Evolutionary conservation across 92 coral and sea anemone species (phyloP).

Genomic region (Virgularia gustaviana): DNA sequence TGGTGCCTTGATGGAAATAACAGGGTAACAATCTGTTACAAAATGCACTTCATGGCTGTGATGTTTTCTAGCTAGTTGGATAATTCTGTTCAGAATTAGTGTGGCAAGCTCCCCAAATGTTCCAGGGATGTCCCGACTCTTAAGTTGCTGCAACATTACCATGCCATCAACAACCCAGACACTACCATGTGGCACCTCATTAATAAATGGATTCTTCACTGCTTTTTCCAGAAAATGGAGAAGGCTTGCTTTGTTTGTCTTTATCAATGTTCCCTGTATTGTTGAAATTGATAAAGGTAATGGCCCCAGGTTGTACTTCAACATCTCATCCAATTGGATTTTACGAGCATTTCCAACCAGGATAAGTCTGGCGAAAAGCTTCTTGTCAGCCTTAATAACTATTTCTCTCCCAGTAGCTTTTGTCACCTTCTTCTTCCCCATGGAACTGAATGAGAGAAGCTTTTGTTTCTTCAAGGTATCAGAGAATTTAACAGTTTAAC

Average conservation of each 20-base stretch:
- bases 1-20: conserved; percentile 51
- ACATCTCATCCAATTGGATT: conserved; percentile 30
- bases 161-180: conserved; percentile 61
- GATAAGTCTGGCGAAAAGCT: conserved; percentile 31
- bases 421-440: conserved; percentile 15
- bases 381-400: conserved; percentile 45
- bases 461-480: conserved; percentile 18
- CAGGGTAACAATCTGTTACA: conserved; percentile 25
- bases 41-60: conserved; percentile 16
- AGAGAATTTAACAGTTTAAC: conserved; percentile 20
- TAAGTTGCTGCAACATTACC: conserved; percentile 58
- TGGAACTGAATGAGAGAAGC: not conserved
- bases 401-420: conserved; percentile 27
- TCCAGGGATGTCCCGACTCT: conserved; percentile 15
- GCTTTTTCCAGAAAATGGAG: conserved; percentile 21
- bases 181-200: conserved; percentile 43
- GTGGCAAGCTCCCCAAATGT: conserved; percentile 21
- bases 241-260: conserved; percentile 20
- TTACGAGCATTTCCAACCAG: conserved; percentile 21
- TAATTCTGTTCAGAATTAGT: not conserved
- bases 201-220: conserved; percentile 3
- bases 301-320: conserved; percentile 34
- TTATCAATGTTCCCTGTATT: conserved; percentile 19
- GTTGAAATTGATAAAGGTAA: conserved; percentile 19
- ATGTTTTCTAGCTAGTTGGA: conserved; percentile 13